These are phyloP conservation scores for Chaunax sp. DNA, from an alignment of 2,797 vertebrate genomes.

Conservation along the genomic window DNA sequence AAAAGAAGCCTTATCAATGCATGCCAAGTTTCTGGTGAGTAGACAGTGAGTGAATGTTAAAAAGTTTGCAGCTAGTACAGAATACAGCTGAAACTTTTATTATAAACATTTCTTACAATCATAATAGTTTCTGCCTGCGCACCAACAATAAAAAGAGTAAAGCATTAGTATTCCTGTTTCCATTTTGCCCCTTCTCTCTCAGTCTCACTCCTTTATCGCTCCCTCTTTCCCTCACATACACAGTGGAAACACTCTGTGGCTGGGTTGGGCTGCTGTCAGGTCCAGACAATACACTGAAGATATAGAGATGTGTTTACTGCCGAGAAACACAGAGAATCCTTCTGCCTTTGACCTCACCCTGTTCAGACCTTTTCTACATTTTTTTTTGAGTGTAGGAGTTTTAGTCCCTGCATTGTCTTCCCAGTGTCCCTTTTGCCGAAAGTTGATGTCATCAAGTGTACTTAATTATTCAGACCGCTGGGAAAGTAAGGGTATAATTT, in stretches of 20 bases:
- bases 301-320: conserved; percentile 78
- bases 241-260: conserved; percentile 52
- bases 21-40: background rate
- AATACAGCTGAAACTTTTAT: background rate
- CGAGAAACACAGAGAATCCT: background rate
- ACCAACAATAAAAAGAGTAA: conserved; percentile 7
- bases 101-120: background rate
- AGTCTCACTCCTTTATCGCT: background rate
- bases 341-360: conserved; percentile 37
- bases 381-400: background rate
- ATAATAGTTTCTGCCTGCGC: background rate
- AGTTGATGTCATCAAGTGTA: background rate
- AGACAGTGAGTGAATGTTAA: background rate
- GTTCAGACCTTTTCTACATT: background rate
- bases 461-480: conserved; percentile 17
- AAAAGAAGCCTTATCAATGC: too few relatives aligned
- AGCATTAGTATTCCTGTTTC: conserved; percentile 34
- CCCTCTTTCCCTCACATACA: conserved; percentile 11
- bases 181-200: conserved; percentile 18
- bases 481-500: too few relatives aligned
- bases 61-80: background rate
- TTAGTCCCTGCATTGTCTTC: conserved; percentile 5
- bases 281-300: conserved; percentile 73
- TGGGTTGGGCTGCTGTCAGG: conserved; percentile 65
- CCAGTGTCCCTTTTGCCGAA: background rate